Evolutionary conservation across 1,140 invertebrate species (phyloP), one percentile per base, ranked within the genome.

Genomic region (Eumeta japonica): DNA sequence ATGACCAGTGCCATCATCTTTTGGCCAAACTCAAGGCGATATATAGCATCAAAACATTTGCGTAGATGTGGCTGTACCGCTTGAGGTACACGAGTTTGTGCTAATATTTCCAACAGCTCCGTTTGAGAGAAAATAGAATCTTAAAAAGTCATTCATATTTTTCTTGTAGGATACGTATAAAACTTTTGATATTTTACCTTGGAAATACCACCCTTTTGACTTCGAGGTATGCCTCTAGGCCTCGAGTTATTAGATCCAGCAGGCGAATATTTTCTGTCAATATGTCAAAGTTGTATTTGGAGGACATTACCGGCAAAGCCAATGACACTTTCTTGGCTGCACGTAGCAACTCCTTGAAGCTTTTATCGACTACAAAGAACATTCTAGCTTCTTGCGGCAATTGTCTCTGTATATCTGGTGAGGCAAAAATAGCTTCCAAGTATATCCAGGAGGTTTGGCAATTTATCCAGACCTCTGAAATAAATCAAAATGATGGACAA

Each of bases 81-180:
- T 45, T 88, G 84, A 0, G 90, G 89, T 66, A 92, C 90, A 43
- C 87, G 78, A 0, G 89, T 90, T 80, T 88, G 64, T 18, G 90
- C 89, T 31, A 97, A 76, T 52, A 96, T 94, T 75, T 96, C 92
- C 17, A 97, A 75, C 11, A 97, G 73, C 58, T 96, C 93, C 92
- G 67, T 97, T 96, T 1, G 92, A 96, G 14, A 97, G 73, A 65
- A 97, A 97, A 74, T 95, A 97, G 72, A 97, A 80, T 29, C 92
- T 75, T 14, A 93, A 91, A 68, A 95, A 97, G 4, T 88, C 88
- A 2, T 94, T 83, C 30, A 93, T 79, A 62, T 96, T 95, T 11
- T 90, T 91, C 68, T 96, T 87, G 31, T 90, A 61, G 58, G 89
- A 90, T 1, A 85, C 85, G 57, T 89, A 86, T 4, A 89, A 65